A percentile compares a stretch with the other conserved stretches of the same genome.
phyloP scores from a whole-genome alignment of 1,140 invertebrate species.

The Thereuonema tuberculata region DNA sequence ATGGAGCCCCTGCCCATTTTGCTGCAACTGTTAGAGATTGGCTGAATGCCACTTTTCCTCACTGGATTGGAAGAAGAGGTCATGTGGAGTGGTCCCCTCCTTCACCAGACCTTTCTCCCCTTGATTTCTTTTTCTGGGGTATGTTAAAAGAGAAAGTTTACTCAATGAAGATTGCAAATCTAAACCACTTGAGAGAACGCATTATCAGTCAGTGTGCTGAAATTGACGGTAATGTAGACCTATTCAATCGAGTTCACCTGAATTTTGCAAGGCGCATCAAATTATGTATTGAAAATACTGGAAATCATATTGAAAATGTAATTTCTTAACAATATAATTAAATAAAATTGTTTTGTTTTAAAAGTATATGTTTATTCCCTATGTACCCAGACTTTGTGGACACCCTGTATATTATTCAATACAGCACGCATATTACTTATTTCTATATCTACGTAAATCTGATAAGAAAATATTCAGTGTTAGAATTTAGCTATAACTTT shows the following conservation, averaged over 20 bases:
- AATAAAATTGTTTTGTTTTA: background rate
- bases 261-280: too few species aligned
- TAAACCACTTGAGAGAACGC: background rate
- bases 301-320: too few species aligned
- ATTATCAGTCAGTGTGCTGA: too few species aligned
- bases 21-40: background rate
- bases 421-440: too few species aligned
- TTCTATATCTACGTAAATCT: too few species aligned
- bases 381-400: background rate
- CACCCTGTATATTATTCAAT: background rate
- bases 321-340: background rate
- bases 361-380: background rate
- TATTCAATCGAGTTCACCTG: too few species aligned
- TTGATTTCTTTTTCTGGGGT: constrained; percentile 8
- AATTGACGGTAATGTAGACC: too few species aligned
- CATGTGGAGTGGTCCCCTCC: constrained; percentile 4
- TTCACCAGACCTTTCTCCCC: background rate
- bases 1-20: constrained; percentile 14
- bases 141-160: background rate
- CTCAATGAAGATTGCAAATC: background rate
- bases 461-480: too few species aligned
- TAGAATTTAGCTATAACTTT: too few species aligned
- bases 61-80: constrained; percentile 11
- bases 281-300: too few species aligned
- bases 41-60: constrained; percentile 6